Percentiles rank a stretch among this genome's conserved stretches.
Conservation (phyloP, 2,113 vertebrate genomes). For the Thamnaconus septentrionalis region DNA sequence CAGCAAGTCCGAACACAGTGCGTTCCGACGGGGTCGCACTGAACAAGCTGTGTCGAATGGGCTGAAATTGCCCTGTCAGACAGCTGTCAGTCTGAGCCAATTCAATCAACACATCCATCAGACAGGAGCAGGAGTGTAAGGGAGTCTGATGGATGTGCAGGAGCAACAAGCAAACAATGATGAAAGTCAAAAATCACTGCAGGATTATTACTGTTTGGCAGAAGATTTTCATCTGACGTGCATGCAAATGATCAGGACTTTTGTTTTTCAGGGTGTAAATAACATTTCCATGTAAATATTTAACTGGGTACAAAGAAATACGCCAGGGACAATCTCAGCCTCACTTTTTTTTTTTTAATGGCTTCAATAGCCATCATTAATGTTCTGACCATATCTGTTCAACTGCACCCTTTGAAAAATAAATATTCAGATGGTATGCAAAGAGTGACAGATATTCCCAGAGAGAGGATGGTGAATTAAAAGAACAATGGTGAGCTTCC, state of each 20-base stretch:
- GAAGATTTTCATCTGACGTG: too few relatives aligned
- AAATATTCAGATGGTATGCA: conserved; percentile 62
- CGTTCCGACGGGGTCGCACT: too few relatives aligned
- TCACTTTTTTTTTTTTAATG: conserved; percentile 65
- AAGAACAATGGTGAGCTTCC: conserved; percentile 33
- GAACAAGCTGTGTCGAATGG: too few relatives aligned
- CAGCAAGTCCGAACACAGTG: too few relatives aligned
- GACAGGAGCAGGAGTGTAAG: too few relatives aligned
- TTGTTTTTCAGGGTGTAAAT: conserved; percentile 31
- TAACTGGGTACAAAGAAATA: conserved; percentile 57
- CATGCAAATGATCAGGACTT: neutral
- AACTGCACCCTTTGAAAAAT: conserved; percentile 48
- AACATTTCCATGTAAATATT: conserved; percentile 30
- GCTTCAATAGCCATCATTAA: conserved; percentile 57
- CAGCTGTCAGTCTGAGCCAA: too few relatives aligned
- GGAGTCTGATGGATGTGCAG: conserved; percentile 1
- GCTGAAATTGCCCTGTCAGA: too few relatives aligned
- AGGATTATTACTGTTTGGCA: conserved; percentile 1
- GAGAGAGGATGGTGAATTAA: conserved; percentile 8
- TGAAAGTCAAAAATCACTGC: neutral
- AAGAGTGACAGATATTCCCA: conserved; percentile 34
- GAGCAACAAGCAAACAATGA: conserved; percentile 9
- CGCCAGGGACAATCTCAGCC: conserved; percentile 23
- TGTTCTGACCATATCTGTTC: conserved; percentile 29
- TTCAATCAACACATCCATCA: too few relatives aligned